Evolutionary conservation across 2,113 vertebrate genomes (phyloP).

Genomic region (Helogale parvula): DNA sequence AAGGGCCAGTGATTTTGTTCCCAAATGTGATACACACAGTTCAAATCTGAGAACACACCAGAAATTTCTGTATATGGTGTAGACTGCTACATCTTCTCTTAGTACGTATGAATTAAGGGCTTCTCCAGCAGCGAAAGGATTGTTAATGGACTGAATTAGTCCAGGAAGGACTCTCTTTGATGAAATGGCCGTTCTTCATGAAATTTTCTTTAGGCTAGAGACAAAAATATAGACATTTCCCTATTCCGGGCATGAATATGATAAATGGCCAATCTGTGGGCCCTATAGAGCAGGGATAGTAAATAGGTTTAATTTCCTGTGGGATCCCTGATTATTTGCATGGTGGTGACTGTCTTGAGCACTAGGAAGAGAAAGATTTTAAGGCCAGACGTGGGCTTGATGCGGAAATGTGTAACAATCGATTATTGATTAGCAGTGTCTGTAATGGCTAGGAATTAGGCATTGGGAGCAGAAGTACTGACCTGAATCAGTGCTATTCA

Average conservation of each 20-base stretch:
- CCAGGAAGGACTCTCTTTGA: neutral
- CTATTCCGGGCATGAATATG: neutral
- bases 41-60: neutral
- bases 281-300: neutral
- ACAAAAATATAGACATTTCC: neutral
- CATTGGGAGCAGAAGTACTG: fast-evolving
- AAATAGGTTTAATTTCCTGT: neutral
- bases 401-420: neutral
- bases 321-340: neutral
- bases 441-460: neutral
- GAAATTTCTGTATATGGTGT: neutral
- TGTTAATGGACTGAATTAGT: neutral
- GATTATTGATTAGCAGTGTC: neutral
- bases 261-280: neutral
- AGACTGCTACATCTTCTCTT: neutral
- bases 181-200: neutral
- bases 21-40: neutral
- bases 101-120: neutral
- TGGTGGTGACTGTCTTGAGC: neutral
- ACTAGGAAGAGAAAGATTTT: neutral
- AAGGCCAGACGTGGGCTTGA: neutral
- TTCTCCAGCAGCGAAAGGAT: neutral
- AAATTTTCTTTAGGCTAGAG: neutral
- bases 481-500: neutral
- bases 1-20: neutral